phyloP scores from a whole-genome alignment of 2,113 vertebrate species.

The Synchiropus splendidus region DNA sequence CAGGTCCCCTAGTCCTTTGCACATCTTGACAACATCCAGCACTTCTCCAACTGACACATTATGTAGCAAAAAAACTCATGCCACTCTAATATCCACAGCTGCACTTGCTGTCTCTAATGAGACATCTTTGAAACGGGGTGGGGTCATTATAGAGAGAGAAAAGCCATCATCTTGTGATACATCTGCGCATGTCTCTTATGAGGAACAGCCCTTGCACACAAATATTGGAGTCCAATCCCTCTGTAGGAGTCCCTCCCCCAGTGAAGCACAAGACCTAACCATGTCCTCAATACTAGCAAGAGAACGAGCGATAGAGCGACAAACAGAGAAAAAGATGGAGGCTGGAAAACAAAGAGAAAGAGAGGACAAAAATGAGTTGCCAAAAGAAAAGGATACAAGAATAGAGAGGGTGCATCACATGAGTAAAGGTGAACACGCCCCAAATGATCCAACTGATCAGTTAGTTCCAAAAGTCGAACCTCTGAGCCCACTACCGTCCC shows the following conservation, averaged over 20 bases:
- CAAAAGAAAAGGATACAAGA: constrained; percentile 39
- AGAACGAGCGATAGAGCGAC: constrained; percentile 54
- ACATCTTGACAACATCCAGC: constrained; percentile 32
- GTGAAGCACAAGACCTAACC: constrained; percentile 66
- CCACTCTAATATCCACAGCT: constrained; percentile 37
- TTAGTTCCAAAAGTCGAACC: constrained; percentile 70
- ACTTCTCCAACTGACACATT: constrained; percentile 19
- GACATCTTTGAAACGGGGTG: constrained; percentile 51
- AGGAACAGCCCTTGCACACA: constrained; percentile 42
- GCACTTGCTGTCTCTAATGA: constrained; percentile 49
- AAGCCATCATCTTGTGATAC: constrained; percentile 34
- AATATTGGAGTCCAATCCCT: constrained; percentile 52
- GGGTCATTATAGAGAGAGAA: constrained; percentile 60
- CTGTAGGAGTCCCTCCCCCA: constrained; percentile 55
- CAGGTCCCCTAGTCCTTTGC: constrained; percentile 52
- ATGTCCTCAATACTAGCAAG: constrained; percentile 62
- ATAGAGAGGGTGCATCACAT: constrained; percentile 42
- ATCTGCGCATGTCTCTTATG: constrained; percentile 34
- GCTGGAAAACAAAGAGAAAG: constrained; percentile 32
- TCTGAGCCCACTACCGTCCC: constrained; percentile 60
- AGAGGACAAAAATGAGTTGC: constrained; percentile 30
- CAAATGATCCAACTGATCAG: constrained; percentile 45
- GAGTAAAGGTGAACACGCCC: constrained; percentile 22
- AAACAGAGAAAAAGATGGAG: constrained; percentile 37
- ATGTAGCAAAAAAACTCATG: no score